Evolutionary conservation across 2,797 vertebrate genomes (phyloP).

Genomic region (Fistularia commersonii): DNA sequence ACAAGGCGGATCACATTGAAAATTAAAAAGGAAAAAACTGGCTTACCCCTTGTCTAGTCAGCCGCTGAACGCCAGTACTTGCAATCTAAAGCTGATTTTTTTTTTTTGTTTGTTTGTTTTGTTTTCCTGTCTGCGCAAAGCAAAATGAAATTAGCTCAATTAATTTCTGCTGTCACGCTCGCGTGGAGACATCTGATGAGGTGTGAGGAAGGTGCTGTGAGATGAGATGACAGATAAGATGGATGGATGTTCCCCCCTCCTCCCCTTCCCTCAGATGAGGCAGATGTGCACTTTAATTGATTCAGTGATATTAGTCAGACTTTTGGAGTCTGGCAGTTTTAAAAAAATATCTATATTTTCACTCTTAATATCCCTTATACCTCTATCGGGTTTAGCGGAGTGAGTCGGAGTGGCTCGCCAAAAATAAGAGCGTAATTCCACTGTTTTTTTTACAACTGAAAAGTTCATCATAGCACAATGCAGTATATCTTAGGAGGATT

Average conservation of each 20-base stretch:
- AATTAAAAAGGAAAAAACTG: slow-evolving; percentile 31
- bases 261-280: slow-evolving; percentile 48
- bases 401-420: no score
- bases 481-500: no score
- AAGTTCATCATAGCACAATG: no score
- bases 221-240: slow-evolving; percentile 68
- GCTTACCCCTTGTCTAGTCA: no score
- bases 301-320: slow-evolving; percentile 62
- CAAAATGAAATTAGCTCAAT: slow-evolving; percentile 54
- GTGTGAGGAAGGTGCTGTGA: slow-evolving; percentile 28
- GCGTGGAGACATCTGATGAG: slow-evolving; percentile 47
- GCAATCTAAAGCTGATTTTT: slow-evolving; percentile 20
- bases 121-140: slow-evolving; percentile 24
- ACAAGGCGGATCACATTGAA: neutral
- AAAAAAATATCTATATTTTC: slow-evolving; percentile 4
- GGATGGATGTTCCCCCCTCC: slow-evolving; percentile 52
- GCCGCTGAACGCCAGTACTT: slow-evolving; percentile 19
- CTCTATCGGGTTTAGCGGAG: no score
- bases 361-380: no score
- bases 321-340: slow-evolving; percentile 49
- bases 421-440: no score
- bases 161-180: slow-evolving; percentile 43
- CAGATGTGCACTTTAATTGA: slow-evolving; percentile 76
- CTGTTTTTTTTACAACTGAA: no score
- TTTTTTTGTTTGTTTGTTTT: no score